A percentile compares a stretch with the other conserved stretches of the same genome.
Evolutionary conservation across 2,797 vertebrate genomes (phyloP).

Genomic region (Anguilla obscura): DNA sequence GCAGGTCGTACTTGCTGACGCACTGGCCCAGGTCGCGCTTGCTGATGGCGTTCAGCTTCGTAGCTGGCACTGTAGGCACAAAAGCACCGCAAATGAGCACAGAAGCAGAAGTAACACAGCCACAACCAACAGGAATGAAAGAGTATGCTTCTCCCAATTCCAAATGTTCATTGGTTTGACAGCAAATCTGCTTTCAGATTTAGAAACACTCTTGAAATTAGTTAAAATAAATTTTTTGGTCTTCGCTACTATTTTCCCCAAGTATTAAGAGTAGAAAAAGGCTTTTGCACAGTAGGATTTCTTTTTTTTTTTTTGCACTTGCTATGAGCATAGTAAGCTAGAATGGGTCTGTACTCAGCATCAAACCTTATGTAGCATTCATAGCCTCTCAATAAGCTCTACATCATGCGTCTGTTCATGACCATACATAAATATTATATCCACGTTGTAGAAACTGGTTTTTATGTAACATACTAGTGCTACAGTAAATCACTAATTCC

Average conservation of each 20-base stretch:
- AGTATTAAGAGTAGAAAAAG: neutral
- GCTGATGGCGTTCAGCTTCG: conserved; percentile 93
- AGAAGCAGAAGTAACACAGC: neutral
- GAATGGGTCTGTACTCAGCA: too few species aligned
- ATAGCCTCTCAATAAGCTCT: neutral
- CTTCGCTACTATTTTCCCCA: too few species aligned
- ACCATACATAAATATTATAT: neutral
- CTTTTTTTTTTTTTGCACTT: too few species aligned
- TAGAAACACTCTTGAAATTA: neutral
- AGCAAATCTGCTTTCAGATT: neutral
- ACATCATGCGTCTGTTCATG: neutral
- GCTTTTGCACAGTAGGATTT: neutral
- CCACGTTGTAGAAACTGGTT: neutral
- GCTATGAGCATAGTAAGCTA: too few species aligned
- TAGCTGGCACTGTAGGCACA: conserved; percentile 84
- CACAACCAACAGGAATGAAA: neutral
- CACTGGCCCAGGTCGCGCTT: conserved; percentile 94
- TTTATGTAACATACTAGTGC: neutral
- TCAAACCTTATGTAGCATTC: neutral
- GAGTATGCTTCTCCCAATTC: neutral
- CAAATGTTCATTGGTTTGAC: neutral
- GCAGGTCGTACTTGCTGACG: conserved; percentile 95
- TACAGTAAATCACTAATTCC: neutral
- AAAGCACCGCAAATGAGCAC: conserved; percentile 39
- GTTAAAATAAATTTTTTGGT: too few species aligned